These are phyloP conservation scores for Globia sparganii DNA, from an alignment of 2,888 invertebrate species.

Conservation along the genomic window DNA sequence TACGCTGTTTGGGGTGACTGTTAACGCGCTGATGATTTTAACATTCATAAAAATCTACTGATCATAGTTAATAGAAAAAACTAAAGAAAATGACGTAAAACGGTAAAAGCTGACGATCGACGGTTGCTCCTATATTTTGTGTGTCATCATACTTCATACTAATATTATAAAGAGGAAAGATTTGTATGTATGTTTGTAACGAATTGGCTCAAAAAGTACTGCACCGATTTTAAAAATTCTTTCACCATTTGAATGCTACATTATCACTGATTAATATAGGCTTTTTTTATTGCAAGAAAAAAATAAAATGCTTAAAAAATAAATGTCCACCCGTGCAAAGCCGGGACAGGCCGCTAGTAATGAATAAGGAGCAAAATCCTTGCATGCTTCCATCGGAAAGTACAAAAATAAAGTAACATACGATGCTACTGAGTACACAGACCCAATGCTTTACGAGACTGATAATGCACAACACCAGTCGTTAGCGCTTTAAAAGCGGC, in stretches of 20 bases:
- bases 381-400: not conserved
- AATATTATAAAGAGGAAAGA: too few relatives aligned
- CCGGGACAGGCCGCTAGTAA: too few relatives aligned
- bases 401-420: slow-evolving; percentile 18
- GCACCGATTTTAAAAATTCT: too few relatives aligned
- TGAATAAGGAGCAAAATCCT: not conserved
- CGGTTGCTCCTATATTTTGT: not conserved
- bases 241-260: too few relatives aligned
- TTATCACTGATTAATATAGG: too few relatives aligned
- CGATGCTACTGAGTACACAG: slow-evolving; percentile 22
- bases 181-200: too few relatives aligned
- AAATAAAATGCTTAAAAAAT: too few relatives aligned
- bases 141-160: too few relatives aligned
- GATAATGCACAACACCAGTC: slow-evolving; percentile 63
- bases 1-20: not conserved
- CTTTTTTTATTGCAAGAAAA: too few relatives aligned
- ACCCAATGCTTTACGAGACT: slow-evolving; percentile 35
- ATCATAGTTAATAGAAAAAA: not conserved
- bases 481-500: slow-evolving; percentile 71
- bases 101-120: too few relatives aligned
- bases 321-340: too few relatives aligned
- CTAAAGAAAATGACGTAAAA: not conserved
- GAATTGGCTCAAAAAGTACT: too few relatives aligned
- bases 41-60: not conserved
- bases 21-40: not conserved